A percentile compares a stretch with the other conserved stretches of the same genome.
These are phyloP conservation scores for Oceanodroma leucorhoa DNA, from an alignment of 2,797 vertebrate genomes.

Conservation along the genomic window DNA sequence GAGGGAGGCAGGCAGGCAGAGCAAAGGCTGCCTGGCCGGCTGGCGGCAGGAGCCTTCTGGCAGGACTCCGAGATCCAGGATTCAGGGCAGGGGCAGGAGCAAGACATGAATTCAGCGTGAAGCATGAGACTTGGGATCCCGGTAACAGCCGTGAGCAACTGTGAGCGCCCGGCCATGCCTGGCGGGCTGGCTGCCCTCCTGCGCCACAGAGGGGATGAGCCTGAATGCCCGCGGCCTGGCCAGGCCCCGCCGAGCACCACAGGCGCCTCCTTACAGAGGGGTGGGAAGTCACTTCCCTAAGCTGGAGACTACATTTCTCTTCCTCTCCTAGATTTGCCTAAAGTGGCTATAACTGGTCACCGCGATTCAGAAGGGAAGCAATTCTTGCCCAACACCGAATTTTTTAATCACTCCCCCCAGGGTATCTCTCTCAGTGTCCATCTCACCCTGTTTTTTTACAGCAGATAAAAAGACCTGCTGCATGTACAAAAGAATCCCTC, in stretches of 20 bases:
- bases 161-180: fast-evolving
- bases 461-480: background rate
- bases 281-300: background rate
- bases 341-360: background rate
- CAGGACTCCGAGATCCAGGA: fast-evolving
- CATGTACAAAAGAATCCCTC: background rate
- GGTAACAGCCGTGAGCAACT: background rate
- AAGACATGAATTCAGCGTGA: background rate
- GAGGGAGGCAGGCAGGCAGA: background rate
- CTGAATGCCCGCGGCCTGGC: background rate
- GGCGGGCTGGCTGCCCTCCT: fast-evolving
- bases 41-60: background rate
- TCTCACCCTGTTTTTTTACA: background rate
- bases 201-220: fast-evolving
- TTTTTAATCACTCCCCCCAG: background rate
- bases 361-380: background rate
- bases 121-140: background rate
- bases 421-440: background rate
- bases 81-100: background rate
- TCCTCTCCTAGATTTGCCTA: background rate
- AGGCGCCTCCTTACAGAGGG: background rate
- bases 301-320: background rate
- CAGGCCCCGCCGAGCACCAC: background rate
- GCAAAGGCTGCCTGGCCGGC: background rate
- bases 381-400: background rate